Conservation (phyloP, 2,113 vertebrate species). For the Heliornis fulica region DNA sequence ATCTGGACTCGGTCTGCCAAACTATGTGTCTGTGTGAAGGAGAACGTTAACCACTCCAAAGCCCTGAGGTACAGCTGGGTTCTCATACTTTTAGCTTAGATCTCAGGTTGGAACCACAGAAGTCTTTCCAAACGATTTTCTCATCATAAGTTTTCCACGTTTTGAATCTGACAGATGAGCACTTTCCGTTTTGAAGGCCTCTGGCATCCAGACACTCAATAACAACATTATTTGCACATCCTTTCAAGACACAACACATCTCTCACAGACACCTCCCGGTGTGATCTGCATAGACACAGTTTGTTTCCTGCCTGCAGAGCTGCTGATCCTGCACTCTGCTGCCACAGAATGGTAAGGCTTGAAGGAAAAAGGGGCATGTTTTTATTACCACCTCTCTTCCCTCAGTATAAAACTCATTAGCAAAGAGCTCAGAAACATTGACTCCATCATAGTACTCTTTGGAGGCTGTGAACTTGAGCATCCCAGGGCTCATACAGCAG, state of each 20-base stretch:
- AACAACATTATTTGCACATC: background rate
- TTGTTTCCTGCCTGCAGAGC: background rate
- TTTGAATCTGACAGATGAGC: background rate
- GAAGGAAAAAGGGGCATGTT: background rate
- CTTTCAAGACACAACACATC: background rate
- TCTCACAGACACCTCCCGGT: background rate
- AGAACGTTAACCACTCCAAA: background rate
- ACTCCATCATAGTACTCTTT: background rate
- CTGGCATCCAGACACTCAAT: background rate
- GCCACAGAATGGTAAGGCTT: background rate
- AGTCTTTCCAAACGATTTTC: background rate
- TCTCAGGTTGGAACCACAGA: background rate
- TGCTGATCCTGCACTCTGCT: background rate
- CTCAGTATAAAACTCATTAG: background rate
- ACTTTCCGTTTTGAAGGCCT: background rate
- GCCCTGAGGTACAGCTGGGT: background rate
- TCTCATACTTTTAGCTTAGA: background rate
- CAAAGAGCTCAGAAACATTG: background rate
- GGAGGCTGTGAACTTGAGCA: background rate
- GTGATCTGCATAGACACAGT: background rate
- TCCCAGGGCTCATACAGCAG: background rate
- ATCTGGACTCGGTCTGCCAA: background rate
- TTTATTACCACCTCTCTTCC: background rate
- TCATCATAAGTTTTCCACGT: background rate
- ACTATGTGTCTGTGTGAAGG: background rate